Conservation (phyloP, 2,113 vertebrate genomes). For the Typhlomys cinereus region DNA sequence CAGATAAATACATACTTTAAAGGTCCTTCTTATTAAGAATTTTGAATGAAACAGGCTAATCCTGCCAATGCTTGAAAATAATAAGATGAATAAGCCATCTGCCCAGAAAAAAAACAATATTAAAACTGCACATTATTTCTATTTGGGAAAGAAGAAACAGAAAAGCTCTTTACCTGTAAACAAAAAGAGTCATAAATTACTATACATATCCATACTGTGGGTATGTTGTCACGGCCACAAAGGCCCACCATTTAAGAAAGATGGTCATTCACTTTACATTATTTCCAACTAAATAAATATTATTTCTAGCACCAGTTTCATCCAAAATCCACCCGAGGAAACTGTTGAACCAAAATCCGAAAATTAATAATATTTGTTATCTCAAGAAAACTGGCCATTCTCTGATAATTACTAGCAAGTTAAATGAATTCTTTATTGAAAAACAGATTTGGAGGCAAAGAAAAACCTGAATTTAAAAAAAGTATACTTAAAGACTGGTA, state of each 20-base stretch:
- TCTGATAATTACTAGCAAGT: background rate
- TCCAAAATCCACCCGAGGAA: constrained; percentile 28
- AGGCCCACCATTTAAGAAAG: background rate
- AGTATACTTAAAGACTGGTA: background rate
- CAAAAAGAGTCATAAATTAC: background rate
- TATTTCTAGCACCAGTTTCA: background rate
- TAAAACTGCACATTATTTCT: constrained; percentile 66
- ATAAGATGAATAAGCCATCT: constrained; percentile 74
- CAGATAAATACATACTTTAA: constrained; percentile 59
- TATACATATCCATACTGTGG: too few relatives aligned
- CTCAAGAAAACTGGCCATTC: background rate
- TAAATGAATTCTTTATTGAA: background rate
- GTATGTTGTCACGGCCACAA: background rate
- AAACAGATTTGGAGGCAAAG: background rate
- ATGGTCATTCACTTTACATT: background rate
- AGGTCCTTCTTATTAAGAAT: constrained; percentile 65
- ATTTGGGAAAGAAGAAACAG: constrained; percentile 37
- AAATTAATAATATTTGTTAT: constrained; percentile 3
- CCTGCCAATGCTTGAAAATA: constrained; percentile 69
- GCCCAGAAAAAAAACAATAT: constrained; percentile 68
- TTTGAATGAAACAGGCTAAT: constrained; percentile 63
- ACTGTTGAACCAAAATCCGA: background rate
- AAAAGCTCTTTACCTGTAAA: constrained; percentile 51
- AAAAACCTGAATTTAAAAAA: background rate
- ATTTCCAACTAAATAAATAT: background rate